Conservation (phyloP, 2,113 vertebrate species). For the Lipophrys pholis region DNA sequence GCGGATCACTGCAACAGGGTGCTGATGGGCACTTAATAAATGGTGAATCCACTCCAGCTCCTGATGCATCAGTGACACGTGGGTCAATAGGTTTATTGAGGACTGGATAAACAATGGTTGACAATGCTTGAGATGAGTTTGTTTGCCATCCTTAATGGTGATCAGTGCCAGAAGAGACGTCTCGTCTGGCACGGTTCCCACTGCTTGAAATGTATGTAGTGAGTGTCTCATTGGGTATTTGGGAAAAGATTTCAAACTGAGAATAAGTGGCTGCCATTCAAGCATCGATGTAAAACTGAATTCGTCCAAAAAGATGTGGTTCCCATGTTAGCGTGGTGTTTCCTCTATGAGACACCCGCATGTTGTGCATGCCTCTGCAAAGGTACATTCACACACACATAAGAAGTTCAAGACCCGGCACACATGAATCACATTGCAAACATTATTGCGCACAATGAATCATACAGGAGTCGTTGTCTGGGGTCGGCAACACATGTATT, state of each 20-base stretch:
- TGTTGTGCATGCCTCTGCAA: no score
- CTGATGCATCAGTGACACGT: conserved; percentile 19
- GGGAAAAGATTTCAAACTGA: conserved; percentile 33
- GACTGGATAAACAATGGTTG: conserved; percentile 38
- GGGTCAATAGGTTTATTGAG: conserved; percentile 19
- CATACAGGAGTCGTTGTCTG: no score
- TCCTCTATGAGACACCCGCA: no score
- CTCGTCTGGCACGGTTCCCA: conserved; percentile 20
- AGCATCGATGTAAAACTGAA: no score
- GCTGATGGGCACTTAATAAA: conserved; percentile 56
- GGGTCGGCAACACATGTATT: no score
- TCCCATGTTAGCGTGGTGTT: no score
- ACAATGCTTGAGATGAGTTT: conserved; percentile 36
- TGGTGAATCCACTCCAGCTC: conserved; percentile 31
- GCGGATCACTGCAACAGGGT: conserved; percentile 29
- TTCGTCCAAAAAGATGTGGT: no score
- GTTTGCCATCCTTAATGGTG: conserved; percentile 31
- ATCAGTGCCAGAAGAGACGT: conserved; percentile 2
- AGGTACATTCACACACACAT: no score
- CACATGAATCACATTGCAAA: no score
- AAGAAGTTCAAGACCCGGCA: no score
- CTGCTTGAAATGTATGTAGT: conserved; percentile 27
- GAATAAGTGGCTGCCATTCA: conserved; percentile 44
- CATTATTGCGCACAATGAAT: no score
- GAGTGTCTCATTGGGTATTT: conserved; percentile 28